Evolutionary conservation across 2,113 vertebrate genomes (phyloP).

Genomic region (Pomatostomus ruficeps): DNA sequence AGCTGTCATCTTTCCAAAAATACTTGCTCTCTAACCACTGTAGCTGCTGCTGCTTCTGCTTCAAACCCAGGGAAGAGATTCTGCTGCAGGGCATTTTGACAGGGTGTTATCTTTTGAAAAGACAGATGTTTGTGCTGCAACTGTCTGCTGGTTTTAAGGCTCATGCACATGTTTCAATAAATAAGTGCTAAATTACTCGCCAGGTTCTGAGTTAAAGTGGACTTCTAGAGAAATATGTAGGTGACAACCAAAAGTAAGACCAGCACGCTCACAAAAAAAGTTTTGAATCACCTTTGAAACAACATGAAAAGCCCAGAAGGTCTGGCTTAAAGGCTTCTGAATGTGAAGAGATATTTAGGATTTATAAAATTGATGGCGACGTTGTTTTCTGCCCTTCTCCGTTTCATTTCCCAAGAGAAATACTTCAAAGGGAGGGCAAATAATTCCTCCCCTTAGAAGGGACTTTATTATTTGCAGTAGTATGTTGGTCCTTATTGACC

Average conservation of each 20-base stretch:
- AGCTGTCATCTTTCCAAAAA: constrained; percentile 64
- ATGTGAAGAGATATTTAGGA: not conserved
- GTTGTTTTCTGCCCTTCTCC: constrained; percentile 13
- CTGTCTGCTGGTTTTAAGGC: constrained; percentile 1
- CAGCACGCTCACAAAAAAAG: not conserved
- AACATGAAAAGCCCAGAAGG: not conserved
- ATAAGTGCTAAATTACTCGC: constrained; percentile 29
- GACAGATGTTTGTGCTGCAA: constrained; percentile 53
- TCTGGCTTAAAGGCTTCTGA: not conserved
- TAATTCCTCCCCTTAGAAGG: constrained; percentile 16
- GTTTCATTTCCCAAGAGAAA: constrained; percentile 58
- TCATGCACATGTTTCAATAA: constrained; percentile 18
- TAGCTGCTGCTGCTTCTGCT: not conserved
- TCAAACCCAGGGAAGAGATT: constrained; percentile 32
- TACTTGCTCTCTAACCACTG: constrained; percentile 42
- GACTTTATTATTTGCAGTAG: constrained; percentile 37
- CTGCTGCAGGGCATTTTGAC: constrained; percentile 55
- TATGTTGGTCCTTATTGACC: constrained; percentile 32
- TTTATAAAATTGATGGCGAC: not conserved
- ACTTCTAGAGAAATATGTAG: not conserved
- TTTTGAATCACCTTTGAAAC: not conserved
- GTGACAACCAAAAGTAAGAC: not conserved
- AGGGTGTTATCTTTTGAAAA: constrained; percentile 44
- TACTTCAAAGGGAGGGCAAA: constrained; percentile 26
- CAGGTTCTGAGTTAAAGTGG: not conserved